Evolutionary conservation across 2,888 invertebrate species (phyloP), one percentile per base, ranked within the genome.

Genomic region (Psococerastis gibbosa): DNA sequence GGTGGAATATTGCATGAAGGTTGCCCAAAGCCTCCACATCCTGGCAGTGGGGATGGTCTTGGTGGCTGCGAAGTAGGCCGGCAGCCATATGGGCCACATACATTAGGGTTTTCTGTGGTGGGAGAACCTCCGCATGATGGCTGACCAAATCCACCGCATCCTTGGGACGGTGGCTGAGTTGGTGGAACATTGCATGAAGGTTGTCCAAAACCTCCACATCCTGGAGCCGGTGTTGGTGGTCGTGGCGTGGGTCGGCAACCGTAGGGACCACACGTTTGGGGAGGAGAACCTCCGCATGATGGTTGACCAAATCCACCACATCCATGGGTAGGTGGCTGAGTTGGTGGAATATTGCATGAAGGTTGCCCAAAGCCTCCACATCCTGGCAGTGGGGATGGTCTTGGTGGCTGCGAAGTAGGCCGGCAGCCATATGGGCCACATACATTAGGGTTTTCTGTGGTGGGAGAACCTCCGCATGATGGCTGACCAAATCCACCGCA

Each of bases 341-440:
- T 27, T 6, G 45, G 47, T 3, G 17, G 4, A 9, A 41, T 33
- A n/a, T n/a, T n/a, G n/a, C n/a, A n/a, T n/a, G n/a, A n/a, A n/a
- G n/a, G n/a, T n/a, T n/a, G n/a, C n/a, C n/a, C n/a, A n/a, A n/a
- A n/a, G n/a, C n/a, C n/a, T n/a, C n/a, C n/a, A n/a, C n/a, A n/a
- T n/a, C n/a, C n/a, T n/a, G n/a, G n/a, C n/a, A n/a, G n/a, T n/a
- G n/a, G n/a, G n/a, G n/a, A n/a, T n/a, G n/a, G n/a, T n/a, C n/a
- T n/a, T 22, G 45, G 43, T 1, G 18, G 22, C 48, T 18, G 34
- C 31, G n/a, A n/a, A n/a, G 27, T 27, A 9, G 27, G 27, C 11
- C 27, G 6, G 11, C 27, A 27, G 27, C 27, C 27, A 11, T 27
- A 27, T 11, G 27, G 27, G 6, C 27, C 27, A 27, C 27, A 27